A percentile compares a stretch with the other conserved stretches of the same genome.
These are phyloP conservation scores for Melangyna quadrimaculata DNA, from an alignment of 2,888 invertebrate species.

Conservation along the genomic window DNA sequence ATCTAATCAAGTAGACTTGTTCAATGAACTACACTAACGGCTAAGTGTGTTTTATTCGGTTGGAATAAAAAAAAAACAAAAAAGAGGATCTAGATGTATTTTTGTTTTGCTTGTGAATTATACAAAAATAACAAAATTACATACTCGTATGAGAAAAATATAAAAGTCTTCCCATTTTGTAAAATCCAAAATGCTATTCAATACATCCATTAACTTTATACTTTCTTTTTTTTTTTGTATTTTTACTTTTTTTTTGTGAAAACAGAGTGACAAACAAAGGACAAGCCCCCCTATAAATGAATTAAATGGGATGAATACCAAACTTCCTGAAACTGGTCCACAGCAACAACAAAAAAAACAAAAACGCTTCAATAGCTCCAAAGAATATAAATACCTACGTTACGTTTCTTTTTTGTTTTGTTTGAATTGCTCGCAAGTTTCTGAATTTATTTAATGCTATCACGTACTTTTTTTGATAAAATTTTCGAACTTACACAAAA, in stretches of 20 bases:
- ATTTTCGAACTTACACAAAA: background rate
- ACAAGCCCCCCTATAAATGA: background rate
- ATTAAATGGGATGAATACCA: background rate
- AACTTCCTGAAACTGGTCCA: background rate
- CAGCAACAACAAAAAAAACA: background rate
- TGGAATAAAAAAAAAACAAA: constrained; percentile 19
- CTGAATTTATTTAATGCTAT: constrained; percentile 40
- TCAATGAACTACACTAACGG: constrained; percentile 35
- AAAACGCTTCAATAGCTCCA: background rate
- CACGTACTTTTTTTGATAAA: background rate
- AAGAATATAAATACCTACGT: constrained; percentile 2
- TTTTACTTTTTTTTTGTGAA: background rate
- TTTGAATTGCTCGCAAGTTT: constrained; percentile 45
- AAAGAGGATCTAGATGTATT: background rate
- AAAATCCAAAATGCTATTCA: constrained; percentile 12
- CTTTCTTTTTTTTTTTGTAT: background rate
- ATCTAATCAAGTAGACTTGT: constrained; percentile 33
- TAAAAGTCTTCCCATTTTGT: background rate
- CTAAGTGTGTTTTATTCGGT: constrained; percentile 35
- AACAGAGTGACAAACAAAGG: constrained; percentile 19
- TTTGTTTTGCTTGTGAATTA: background rate
- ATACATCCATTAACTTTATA: constrained; percentile 25
- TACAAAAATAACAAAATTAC: no score
- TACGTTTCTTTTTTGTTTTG: constrained; percentile 4
- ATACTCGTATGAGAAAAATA: background rate